Evolutionary conservation across 2,797 vertebrate species (phyloP).

Genomic region (Acanthurus lineatus): DNA sequence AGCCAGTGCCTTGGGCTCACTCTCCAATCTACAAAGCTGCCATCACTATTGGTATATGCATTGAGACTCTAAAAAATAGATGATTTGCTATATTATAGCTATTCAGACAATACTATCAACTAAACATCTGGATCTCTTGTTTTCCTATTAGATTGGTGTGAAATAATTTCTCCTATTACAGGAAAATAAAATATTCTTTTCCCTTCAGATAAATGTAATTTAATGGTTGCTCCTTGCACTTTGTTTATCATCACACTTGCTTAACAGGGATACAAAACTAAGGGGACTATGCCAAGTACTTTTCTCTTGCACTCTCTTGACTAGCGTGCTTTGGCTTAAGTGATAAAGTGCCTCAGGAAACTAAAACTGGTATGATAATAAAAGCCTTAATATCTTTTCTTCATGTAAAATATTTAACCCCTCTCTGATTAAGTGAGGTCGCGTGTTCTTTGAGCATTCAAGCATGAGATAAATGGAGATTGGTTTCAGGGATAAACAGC

Average conservation of each 20-base stretch:
- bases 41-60: conserved; percentile 4
- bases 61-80: conserved; percentile 20
- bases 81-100: conserved; percentile 31
- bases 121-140: conserved; percentile 29
- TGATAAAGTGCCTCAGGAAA: conserved; percentile 24
- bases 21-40: conserved; percentile 45
- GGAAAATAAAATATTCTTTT: background rate
- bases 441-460: conserved; percentile 33
- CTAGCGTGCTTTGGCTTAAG: conserved; percentile 12
- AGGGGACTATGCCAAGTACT: conserved; percentile 1
- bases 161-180: conserved; percentile 19
- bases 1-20: conserved; percentile 36
- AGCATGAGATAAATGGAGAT: conserved; percentile 13
- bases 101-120: conserved; percentile 18
- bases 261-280: conserved; percentile 19
- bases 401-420: conserved; percentile 26
- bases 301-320: conserved; percentile 2
- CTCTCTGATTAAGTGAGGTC: conserved; percentile 21
- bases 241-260: conserved; percentile 22
- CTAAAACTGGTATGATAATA: background rate
- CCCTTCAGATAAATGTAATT: conserved; percentile 5
- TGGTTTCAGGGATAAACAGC: conserved; percentile 52
- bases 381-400: conserved; percentile 22
- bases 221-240: conserved; percentile 1
- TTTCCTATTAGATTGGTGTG: conserved; percentile 24